A percentile compares a stretch with the other conserved stretches of the same genome.
phyloP scores from a whole-genome alignment of 2,888 invertebrate genomes.

The Neuroscelio doddi region DNA sequence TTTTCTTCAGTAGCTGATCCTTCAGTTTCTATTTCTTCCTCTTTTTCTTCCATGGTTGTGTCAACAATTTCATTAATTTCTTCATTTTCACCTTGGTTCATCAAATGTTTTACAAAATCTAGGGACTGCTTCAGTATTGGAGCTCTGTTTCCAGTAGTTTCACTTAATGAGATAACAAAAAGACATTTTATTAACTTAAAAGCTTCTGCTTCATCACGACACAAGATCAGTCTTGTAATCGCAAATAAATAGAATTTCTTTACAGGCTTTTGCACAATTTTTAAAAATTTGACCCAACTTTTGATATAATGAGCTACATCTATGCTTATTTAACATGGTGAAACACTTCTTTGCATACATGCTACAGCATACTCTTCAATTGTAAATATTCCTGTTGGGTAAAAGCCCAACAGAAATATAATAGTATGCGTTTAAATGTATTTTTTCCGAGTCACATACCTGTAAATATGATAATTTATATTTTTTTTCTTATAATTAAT shows the following conservation, averaged over 20 bases:
- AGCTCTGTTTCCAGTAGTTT: constrained; percentile 1
- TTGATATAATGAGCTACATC: constrained; percentile 43
- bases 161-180: background rate
- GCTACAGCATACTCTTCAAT: constrained; percentile 30
- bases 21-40: background rate
- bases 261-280: constrained; percentile 2
- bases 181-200: background rate
- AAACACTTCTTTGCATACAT: constrained; percentile 9
- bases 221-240: background rate
- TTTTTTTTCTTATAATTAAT: too few relatives aligned
- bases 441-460: constrained; percentile 9
- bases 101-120: background rate
- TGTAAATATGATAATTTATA: too few relatives aligned
- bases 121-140: background rate
- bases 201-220: background rate
- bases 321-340: constrained; percentile 32
- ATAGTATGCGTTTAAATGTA: constrained; percentile 19
- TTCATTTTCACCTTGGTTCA: background rate
- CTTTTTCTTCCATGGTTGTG: background rate
- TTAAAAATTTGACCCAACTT: constrained; percentile 18
- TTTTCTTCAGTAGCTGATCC: too few relatives aligned
- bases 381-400: constrained; percentile 16
- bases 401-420: constrained; percentile 19
- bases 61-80: background rate
- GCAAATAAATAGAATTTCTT: constrained; percentile 7